These are phyloP conservation scores for Drosophila testacea DNA, from an alignment of 2,888 invertebrate genomes.

Conservation along the genomic window DNA sequence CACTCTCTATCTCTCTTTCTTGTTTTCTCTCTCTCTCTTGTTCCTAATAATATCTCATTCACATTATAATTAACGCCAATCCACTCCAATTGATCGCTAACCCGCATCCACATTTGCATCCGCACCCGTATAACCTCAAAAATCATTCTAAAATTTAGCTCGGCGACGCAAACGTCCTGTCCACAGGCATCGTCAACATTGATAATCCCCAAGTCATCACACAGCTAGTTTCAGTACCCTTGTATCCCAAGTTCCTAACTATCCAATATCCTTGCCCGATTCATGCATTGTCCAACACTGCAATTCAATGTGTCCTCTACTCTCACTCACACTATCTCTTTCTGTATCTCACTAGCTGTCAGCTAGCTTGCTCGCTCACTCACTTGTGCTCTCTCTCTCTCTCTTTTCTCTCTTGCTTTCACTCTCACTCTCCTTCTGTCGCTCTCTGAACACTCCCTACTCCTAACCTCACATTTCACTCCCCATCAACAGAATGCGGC, in stretches of 20 bases:
- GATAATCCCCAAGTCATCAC: slow-evolving; percentile 32
- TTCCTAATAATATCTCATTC: slow-evolving; percentile 63
- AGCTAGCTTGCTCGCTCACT: slow-evolving; percentile 37
- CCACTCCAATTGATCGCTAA: slow-evolving; percentile 24
- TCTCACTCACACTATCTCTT: background rate
- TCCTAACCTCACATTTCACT: slow-evolving; percentile 85
- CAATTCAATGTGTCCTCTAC: slow-evolving; percentile 27
- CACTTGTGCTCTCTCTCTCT: slow-evolving; percentile 5
- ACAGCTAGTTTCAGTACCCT: slow-evolving; percentile 53
- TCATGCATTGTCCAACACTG: slow-evolving; percentile 29
- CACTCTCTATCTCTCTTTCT: slow-evolving; percentile 62
- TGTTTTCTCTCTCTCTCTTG: slow-evolving; percentile 58
- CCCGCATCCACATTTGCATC: slow-evolving; percentile 6
- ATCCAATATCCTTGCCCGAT: slow-evolving; percentile 13
- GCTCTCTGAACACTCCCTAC: slow-evolving; percentile 83
- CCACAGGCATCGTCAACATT: slow-evolving; percentile 61
- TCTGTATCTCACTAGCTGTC: slow-evolving; percentile 43
- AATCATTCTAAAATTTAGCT: slow-evolving; percentile 56
- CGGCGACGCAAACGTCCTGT: slow-evolving; percentile 68
- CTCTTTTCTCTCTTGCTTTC: background rate
- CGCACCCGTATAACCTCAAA: slow-evolving; percentile 11
- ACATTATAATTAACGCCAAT: slow-evolving; percentile 36
- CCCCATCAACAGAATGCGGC: slow-evolving; percentile 91
- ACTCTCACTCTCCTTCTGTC: slow-evolving; percentile 34
- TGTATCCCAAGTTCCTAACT: slow-evolving; percentile 4